Percentiles rank a stretch among this genome's conserved stretches.
These are phyloP conservation scores for Saturnia pavonia DNA, from an alignment of 2,888 invertebrate species.

Conservation along the genomic window DNA sequence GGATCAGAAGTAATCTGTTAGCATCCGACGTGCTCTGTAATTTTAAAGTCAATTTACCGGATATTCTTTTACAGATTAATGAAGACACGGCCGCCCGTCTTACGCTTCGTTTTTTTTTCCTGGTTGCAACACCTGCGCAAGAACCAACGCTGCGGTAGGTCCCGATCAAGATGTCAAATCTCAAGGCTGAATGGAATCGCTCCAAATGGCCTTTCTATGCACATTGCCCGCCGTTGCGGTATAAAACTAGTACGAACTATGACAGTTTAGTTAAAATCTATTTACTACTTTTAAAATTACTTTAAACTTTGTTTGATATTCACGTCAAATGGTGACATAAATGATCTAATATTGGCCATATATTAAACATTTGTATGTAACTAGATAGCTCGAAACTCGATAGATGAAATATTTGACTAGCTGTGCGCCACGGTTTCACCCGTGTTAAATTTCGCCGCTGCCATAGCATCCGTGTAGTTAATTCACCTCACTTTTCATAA, in stretches of 20 bases:
- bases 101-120: slow-evolving; percentile 71
- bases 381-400: no score
- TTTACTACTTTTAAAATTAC: not conserved
- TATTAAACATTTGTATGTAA: no score
- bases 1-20: slow-evolving; percentile 18
- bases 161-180: slow-evolving; percentile 81
- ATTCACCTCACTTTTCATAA: no score
- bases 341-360: not conserved
- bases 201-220: slow-evolving; percentile 65
- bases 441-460: no score
- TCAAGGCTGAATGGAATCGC: slow-evolving; percentile 71
- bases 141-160: slow-evolving; percentile 77
- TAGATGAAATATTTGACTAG: no score
- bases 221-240: slow-evolving; percentile 57
- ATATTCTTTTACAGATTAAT: slow-evolving; percentile 60
- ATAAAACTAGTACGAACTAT: slow-evolving; percentile 45
- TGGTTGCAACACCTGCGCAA: slow-evolving; percentile 73
- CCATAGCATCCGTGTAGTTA: no score
- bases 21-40: slow-evolving; percentile 41
- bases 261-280: slow-evolving; percentile 56
- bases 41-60: slow-evolving; percentile 59
- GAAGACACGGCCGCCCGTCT: slow-evolving; percentile 67
- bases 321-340: not conserved
- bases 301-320: not conserved
- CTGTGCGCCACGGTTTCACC: no score